Evolutionary conservation across 2,888 invertebrate species (phyloP).

Genomic region (Rhodophaea formosa): DNA sequence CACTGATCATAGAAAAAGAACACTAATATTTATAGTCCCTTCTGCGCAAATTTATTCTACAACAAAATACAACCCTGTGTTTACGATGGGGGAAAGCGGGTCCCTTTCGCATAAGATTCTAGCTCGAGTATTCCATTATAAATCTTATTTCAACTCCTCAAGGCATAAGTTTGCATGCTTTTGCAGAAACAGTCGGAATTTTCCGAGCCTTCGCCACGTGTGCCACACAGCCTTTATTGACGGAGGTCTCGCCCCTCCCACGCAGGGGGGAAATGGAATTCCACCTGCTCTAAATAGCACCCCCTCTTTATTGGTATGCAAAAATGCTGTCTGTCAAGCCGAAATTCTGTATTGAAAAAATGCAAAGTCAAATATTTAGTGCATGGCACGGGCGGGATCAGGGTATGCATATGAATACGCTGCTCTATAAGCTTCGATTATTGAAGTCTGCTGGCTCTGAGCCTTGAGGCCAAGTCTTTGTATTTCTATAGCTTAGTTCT

Average conservation of each 20-base stretch:
- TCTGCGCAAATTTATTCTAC: slow-evolving; percentile 41
- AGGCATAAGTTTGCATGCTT: slow-evolving; percentile 27
- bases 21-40: slow-evolving; percentile 25
- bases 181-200: slow-evolving; percentile 48
- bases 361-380: slow-evolving; percentile 27
- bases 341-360: slow-evolving; percentile 31
- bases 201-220: slow-evolving; percentile 73
- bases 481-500: too few relatives aligned
- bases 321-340: slow-evolving; percentile 41
- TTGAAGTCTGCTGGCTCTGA: too few relatives aligned
- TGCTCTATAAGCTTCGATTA: not conserved
- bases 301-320: slow-evolving; percentile 57
- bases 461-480: too few relatives aligned
- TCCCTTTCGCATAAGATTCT: slow-evolving; percentile 64
- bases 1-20: too few relatives aligned
- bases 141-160: slow-evolving; percentile 30
- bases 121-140: slow-evolving; percentile 31
- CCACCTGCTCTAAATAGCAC: slow-evolving; percentile 70
- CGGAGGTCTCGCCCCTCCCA: slow-evolving; percentile 60
- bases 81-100: slow-evolving; percentile 70
- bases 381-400: not conserved
- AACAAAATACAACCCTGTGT: slow-evolving; percentile 64
- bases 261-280: slow-evolving; percentile 60
- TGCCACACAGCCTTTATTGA: slow-evolving; percentile 75
- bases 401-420: not conserved